Percentiles rank a stretch among this genome's conserved stretches.
Conservation (phyloP, 1,140 invertebrate species). For the Drosophila quadrilineata region DNA sequence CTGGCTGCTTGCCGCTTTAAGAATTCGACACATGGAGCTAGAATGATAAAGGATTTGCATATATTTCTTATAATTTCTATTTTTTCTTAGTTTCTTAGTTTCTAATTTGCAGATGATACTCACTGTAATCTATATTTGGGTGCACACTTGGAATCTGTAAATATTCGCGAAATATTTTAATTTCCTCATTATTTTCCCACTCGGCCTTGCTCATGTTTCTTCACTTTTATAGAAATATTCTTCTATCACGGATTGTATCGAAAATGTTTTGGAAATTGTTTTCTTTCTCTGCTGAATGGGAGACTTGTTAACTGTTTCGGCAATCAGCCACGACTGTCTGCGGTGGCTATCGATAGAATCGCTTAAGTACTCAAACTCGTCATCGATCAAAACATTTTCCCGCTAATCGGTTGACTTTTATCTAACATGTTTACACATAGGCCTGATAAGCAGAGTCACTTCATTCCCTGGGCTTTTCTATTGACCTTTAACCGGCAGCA, state of each 20-base stretch:
- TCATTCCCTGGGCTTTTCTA: conserved; percentile 82
- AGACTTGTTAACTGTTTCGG: conserved; percentile 18
- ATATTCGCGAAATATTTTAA: conserved; percentile 91
- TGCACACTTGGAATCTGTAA: conserved; percentile 91
- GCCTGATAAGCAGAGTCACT: conserved; percentile 89
- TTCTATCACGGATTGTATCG: conserved; percentile 62
- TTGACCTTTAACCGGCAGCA: conserved; percentile 26
- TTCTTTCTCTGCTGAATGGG: background rate
- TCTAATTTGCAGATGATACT: background rate
- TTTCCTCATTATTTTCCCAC: conserved; percentile 85
- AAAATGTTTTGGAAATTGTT: too few species aligned
- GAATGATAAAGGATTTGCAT: conserved; percentile 82
- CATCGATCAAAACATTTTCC: conserved; percentile 14
- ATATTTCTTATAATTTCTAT: background rate
- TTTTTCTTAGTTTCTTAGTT: background rate
- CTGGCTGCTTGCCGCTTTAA: conserved; percentile 85
- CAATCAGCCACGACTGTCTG: conserved; percentile 15
- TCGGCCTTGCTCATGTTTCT: conserved; percentile 40
- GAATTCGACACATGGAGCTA: conserved; percentile 83
- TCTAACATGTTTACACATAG: conserved; percentile 85
- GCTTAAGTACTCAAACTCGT: conserved; percentile 8
- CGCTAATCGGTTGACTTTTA: conserved; percentile 82
- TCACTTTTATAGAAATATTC: conserved; percentile 85
- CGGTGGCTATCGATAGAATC: conserved; percentile 8
- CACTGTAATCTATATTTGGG: conserved; percentile 89